Percentiles rank a stretch among this genome's conserved stretches.
phyloP scores from a whole-genome alignment of 2,888 invertebrate genomes.

The Pterostichus niger region DNA sequence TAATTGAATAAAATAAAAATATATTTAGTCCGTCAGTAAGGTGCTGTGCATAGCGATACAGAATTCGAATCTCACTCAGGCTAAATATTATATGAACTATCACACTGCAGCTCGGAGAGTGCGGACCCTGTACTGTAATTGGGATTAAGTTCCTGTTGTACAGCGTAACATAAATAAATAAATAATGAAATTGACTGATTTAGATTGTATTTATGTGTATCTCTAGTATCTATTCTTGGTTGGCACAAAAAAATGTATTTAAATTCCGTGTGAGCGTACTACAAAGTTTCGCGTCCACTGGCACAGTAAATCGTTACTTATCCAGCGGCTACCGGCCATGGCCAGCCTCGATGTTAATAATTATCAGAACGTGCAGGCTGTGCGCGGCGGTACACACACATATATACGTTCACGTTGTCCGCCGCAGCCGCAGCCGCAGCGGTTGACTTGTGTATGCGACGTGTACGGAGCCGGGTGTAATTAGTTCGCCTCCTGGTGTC shows the following conservation, averaged over 20 bases:
- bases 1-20: too few relatives aligned
- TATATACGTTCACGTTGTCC: background rate
- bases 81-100: too few relatives aligned
- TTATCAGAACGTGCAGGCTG: slow-evolving; percentile 66
- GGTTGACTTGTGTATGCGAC: slow-evolving; percentile 45
- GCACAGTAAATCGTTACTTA: slow-evolving; percentile 66
- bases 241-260: background rate
- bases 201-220: too few relatives aligned
- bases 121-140: too few relatives aligned
- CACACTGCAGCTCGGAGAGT: too few relatives aligned
- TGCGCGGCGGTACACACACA: slow-evolving; percentile 46
- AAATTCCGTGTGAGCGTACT: background rate
- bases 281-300: slow-evolving; percentile 64
- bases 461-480: slow-evolving; percentile 58
- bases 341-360: slow-evolving; percentile 66
- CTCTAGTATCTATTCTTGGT: too few relatives aligned
- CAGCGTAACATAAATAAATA: too few relatives aligned
- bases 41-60: too few relatives aligned
- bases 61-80: too few relatives aligned
- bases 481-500: slow-evolving; percentile 65
- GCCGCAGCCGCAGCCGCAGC: slow-evolving; percentile 23
- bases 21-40: too few relatives aligned
- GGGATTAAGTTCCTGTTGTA: too few relatives aligned
- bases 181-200: too few relatives aligned
- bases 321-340: slow-evolving; percentile 67